A percentile compares a stretch with the other conserved stretches of the same genome.
Conservation (phyloP, 2,797 vertebrate species). For the Parauchenoglanis punctatus region DNA sequence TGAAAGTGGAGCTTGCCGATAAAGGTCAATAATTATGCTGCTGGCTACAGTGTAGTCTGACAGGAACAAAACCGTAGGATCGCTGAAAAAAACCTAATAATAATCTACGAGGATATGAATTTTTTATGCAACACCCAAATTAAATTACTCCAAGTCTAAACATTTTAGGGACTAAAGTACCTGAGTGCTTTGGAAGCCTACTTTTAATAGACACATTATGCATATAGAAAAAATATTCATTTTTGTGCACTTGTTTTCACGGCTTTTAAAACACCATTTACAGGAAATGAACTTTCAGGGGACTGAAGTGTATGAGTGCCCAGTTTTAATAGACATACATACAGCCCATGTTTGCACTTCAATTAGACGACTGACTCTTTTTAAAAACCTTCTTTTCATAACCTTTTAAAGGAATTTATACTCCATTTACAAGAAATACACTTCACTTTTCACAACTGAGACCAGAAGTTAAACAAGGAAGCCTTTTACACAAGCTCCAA, state of each 20-base stretch:
- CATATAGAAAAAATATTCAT: background rate
- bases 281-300: background rate
- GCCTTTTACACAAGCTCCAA: background rate
- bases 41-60: slow-evolving; percentile 13
- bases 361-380: background rate
- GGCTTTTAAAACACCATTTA: slow-evolving; percentile 1
- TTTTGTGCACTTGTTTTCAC: background rate
- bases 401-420: background rate
- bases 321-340: background rate
- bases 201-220: background rate
- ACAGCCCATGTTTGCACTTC: background rate
- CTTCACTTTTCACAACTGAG: slow-evolving; percentile 3
- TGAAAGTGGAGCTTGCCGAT: slow-evolving; percentile 45
- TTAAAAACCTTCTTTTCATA: slow-evolving; percentile 8
- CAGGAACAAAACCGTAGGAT: background rate
- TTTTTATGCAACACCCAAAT: background rate
- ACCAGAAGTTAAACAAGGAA: slow-evolving; percentile 5
- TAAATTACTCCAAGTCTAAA: background rate
- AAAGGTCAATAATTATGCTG: slow-evolving; percentile 39
- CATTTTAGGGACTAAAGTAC: background rate
- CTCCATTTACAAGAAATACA: slow-evolving; percentile 14
- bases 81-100: background rate
- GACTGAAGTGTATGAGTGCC: background rate
- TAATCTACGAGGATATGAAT: background rate
- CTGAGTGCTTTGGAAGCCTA: background rate